Conservation (phyloP, 2,113 vertebrate species). For the Xiphophorus hellerii region DNA sequence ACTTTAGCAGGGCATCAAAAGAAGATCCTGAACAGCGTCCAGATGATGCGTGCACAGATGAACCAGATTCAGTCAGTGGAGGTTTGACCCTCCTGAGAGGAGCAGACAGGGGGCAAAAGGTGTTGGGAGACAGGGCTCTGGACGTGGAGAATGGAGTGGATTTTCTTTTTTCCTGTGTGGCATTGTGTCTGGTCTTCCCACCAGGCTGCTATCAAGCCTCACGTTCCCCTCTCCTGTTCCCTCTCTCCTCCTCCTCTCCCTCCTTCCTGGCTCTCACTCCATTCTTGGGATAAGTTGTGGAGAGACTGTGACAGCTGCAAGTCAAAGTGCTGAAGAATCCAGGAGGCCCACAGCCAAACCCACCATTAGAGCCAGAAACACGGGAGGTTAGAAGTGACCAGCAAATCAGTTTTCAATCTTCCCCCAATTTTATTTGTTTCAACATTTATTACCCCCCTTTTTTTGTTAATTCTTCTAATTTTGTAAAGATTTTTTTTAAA, state of each 20-base stretch:
- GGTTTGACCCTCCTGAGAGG: conserved; percentile 85
- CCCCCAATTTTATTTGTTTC: conserved; percentile 63
- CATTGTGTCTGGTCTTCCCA: conserved; percentile 69
- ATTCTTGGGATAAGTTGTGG: conserved; percentile 47
- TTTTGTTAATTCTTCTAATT: conserved; percentile 75
- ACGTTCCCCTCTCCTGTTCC: conserved; percentile 34
- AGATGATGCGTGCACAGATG: conserved; percentile 99
- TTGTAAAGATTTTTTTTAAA: conserved; percentile 80
- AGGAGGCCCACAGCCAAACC: conserved; percentile 26
- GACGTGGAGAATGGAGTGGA: conserved; percentile 62
- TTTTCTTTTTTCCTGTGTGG: conserved; percentile 52
- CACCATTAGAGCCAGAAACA: conserved; percentile 45
- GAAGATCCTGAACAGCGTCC: conserved; percentile 99
- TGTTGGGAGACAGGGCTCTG: conserved; percentile 43
- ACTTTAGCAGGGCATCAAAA: conserved; percentile 99
- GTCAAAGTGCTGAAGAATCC: conserved; percentile 31
- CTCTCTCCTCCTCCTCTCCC: conserved; percentile 22
- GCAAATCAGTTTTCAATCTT: conserved; percentile 61
- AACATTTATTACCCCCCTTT: conserved; percentile 37
- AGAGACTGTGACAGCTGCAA: conserved; percentile 18
- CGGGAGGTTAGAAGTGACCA: conserved; percentile 59
- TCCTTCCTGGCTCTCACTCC: conserved; percentile 41
- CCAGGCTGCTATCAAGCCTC: conserved; percentile 59
- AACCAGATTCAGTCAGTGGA: conserved; percentile 99
- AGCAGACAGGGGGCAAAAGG: conserved; percentile 32